These are phyloP conservation scores for Chironomus riparius DNA, from an alignment of 2,888 invertebrate species.

Conservation along the genomic window DNA sequence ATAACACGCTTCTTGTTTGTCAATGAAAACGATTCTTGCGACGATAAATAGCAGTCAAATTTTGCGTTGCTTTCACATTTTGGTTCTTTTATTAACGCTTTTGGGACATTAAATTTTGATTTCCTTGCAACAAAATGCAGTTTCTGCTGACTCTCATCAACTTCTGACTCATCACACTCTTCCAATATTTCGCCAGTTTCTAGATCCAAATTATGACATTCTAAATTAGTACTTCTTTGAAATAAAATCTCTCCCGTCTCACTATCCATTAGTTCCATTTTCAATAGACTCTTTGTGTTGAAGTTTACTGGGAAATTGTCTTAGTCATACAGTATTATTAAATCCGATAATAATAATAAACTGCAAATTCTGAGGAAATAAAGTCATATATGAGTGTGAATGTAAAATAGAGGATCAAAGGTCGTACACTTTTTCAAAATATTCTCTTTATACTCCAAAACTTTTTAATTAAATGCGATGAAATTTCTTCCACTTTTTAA, in stretches of 20 bases:
- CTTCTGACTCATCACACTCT: neutral
- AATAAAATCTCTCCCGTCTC: constrained; percentile 15
- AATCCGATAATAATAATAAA: neutral
- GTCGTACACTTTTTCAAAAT: too few relatives aligned
- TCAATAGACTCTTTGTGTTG: neutral
- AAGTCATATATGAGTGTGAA: neutral
- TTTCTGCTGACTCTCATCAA: neutral
- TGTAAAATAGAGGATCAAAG: too few relatives aligned
- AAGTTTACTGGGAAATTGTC: too few relatives aligned
- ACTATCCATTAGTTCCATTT: neutral
- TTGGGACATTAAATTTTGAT: constrained; percentile 39
- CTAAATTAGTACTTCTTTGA: too few relatives aligned
- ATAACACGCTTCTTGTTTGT: constrained; percentile 29
- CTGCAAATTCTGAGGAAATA: neutral
- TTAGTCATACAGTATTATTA: neutral
- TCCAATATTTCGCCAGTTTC: constrained; percentile 37
- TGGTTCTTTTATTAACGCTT: constrained; percentile 32
- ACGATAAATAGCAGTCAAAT: constrained; percentile 6
- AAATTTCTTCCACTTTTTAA: too few relatives aligned
- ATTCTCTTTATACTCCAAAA: too few relatives aligned
- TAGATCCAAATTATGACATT: constrained; percentile 33
- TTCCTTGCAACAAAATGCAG: constrained; percentile 32
- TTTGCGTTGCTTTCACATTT: neutral
- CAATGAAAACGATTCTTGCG: constrained; percentile 28
- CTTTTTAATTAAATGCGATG: too few relatives aligned